Evolutionary conservation across 2,113 vertebrate genomes (phyloP).

Genomic region (Isichthys henryi): DNA sequence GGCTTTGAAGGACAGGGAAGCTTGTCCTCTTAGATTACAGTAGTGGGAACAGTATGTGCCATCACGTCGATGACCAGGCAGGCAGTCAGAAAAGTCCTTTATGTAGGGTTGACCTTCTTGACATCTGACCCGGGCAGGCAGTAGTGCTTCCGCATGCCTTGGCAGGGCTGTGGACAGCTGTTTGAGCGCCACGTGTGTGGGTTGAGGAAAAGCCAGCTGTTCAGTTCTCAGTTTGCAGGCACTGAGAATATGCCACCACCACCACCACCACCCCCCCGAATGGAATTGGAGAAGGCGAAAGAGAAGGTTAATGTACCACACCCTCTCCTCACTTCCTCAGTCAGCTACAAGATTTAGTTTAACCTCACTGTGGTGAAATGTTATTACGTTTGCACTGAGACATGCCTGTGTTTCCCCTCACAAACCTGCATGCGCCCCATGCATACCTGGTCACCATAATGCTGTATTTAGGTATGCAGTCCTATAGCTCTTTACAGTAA

Average conservation of each 20-base stretch:
- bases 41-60: background rate
- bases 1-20: background rate
- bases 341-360: background rate
- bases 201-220: background rate
- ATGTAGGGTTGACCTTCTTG: slow-evolving; percentile 23
- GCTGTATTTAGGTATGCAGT: slow-evolving; percentile 18
- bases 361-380: background rate
- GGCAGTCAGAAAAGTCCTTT: background rate
- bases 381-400: background rate
- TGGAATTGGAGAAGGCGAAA: background rate
- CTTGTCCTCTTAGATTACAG: background rate
- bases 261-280: too few species aligned
- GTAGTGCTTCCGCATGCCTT: slow-evolving; percentile 9
- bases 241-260: background rate
- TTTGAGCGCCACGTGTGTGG: background rate
- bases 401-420: background rate
- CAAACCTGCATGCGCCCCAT: slow-evolving; percentile 13
- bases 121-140: slow-evolving; percentile 33
- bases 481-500: slow-evolving; percentile 29
- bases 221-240: background rate
- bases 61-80: background rate
- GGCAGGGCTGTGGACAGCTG: background rate
- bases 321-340: slow-evolving; percentile 46
- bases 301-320: slow-evolving; percentile 1
- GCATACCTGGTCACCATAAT: slow-evolving; percentile 18